Conservation (phyloP, 35 echinoderm and acorn worm genomes). For the Stichopus chloronotus region DNA sequence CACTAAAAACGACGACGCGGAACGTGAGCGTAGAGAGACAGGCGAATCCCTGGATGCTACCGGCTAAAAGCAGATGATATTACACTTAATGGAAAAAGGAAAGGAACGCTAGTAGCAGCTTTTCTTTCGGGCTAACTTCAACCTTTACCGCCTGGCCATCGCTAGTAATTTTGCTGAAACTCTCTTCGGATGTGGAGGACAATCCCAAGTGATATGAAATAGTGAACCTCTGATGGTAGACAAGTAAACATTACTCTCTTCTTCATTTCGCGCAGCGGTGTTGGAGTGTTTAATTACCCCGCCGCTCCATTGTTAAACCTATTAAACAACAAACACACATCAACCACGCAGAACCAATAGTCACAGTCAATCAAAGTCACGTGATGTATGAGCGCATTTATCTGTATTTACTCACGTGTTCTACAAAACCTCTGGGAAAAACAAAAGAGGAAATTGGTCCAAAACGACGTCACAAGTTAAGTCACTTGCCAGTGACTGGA, state of each 20-base stretch:
- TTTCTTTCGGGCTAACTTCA: conserved; percentile 27
- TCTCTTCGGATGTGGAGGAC: background rate
- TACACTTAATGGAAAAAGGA: conserved; percentile 48
- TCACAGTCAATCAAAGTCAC: background rate
- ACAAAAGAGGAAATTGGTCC: background rate
- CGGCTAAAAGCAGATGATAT: conserved; percentile 54
- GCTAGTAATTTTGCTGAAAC: background rate
- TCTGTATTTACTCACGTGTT: background rate
- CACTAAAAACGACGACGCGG: conserved; percentile 12
- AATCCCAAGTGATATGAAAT: background rate
- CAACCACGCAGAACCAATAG: background rate
- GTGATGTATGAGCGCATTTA: background rate
- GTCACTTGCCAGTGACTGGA: too few species aligned
- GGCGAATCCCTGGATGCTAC: conserved; percentile 52
- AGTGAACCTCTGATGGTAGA: conserved; percentile 23
- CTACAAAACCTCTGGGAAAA: background rate
- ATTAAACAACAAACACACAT: background rate
- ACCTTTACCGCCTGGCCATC: conserved; percentile 16
- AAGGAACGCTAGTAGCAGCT: background rate
- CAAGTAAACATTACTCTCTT: conserved; percentile 25
- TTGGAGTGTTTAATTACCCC: conserved; percentile 49
- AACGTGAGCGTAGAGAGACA: conserved; percentile 42
- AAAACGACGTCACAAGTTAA: background rate
- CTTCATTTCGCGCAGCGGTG: background rate
- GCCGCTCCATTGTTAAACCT: background rate